Conservation (phyloP, 2,113 vertebrate species). For the Zapus hudsonius region DNA sequence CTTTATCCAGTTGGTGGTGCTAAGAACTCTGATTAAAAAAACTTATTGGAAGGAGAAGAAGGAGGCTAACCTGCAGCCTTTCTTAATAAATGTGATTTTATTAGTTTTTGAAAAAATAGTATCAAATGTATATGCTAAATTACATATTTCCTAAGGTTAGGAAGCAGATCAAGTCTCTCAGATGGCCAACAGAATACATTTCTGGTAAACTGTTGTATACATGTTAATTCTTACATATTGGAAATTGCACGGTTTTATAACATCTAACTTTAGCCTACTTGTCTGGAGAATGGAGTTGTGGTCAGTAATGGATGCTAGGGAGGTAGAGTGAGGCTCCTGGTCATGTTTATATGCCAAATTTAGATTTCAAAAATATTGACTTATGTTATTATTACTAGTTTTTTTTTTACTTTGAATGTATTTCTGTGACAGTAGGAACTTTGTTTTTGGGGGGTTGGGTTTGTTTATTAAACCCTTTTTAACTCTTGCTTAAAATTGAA, state of each 20-base stretch:
- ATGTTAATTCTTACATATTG: neutral
- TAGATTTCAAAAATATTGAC: neutral
- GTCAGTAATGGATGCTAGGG: neutral
- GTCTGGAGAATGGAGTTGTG: neutral
- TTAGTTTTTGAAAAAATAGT: slow-evolving; percentile 56
- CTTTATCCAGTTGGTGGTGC: slow-evolving; percentile 71
- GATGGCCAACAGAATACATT: neutral
- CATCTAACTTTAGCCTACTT: neutral
- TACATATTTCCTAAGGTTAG: neutral
- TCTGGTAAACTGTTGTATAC: neutral
- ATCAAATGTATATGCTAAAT: slow-evolving; percentile 31
- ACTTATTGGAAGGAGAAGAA: slow-evolving; percentile 3
- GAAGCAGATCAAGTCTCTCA: neutral
- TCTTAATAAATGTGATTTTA: slow-evolving; percentile 25
- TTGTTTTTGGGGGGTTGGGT: neutral
- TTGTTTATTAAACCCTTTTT: neutral
- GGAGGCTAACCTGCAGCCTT: slow-evolving; percentile 28
- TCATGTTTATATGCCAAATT: neutral
- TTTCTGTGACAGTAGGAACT: neutral
- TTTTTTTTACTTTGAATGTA: neutral
- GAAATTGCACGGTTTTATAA: neutral
- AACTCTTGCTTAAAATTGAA: neutral
- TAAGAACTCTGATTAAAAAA: slow-evolving; percentile 70
- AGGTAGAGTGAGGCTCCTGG: neutral
- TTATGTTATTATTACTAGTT: neutral